Evolutionary conservation across 2,113 vertebrate species (phyloP), one percentile per base, ranked within the genome.

Genomic region (Etia nguti): DNA sequence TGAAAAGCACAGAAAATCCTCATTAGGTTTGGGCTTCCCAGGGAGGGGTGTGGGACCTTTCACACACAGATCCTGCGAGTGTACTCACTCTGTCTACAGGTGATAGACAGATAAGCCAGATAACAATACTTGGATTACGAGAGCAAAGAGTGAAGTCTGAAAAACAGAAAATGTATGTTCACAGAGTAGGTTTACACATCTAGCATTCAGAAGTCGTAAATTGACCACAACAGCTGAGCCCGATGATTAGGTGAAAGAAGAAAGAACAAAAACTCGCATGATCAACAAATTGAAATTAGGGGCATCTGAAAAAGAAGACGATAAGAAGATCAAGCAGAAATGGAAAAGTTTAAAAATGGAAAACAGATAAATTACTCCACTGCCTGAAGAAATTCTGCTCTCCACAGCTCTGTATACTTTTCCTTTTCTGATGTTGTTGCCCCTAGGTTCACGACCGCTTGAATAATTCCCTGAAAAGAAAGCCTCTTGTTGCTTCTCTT

Each of bases 1-100:
- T 88, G 57, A 75, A 88, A 65, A 73, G 81, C 65, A 43, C 56
- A 86, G 79, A 31, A 93, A 94, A 94, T 93, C 93, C 91, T 4
- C 92, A 94, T 95, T 94, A 94, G 57, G 46, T 59, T 7, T 18
- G 16, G 62, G 56, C 52, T 50, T 88, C 83, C 70, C 36, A 11
- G 24, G 18, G 84, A 87, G 87, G 31, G 50, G 24, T 31, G 12
- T 26, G 84, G 20, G 34, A 60, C 26, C 13, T 12, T 24, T 59
- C 31, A 46, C 65, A 77, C 52, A 68, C 85, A 83, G 41, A 48
- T 26, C n/a, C 60, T 50, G 20, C 5, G 24, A 68, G 16, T 8
- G 46, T 65, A 4, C 34, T 36, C 13, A 29, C 16, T 8, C 3
- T 26, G 31, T 50, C 5, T 43, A 55, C 77, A 81, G 15, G 79